Conservation (phyloP, 2,797 vertebrate genomes). For the Cuculus canorus region DNA sequence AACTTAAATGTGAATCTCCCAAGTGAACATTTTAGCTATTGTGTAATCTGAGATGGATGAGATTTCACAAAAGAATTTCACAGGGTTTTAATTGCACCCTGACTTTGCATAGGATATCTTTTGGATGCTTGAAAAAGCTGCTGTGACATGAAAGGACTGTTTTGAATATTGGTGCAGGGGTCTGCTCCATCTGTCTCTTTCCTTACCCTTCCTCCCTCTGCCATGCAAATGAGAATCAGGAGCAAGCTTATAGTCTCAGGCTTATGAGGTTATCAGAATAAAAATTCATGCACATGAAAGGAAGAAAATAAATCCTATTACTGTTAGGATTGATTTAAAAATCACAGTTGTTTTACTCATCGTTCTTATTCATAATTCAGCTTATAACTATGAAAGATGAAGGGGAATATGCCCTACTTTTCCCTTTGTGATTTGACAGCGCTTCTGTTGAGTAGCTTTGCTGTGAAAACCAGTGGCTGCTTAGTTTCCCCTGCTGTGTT, state of each 20-base stretch:
- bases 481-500: not conserved
- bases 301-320: not conserved
- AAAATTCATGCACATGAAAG: not conserved
- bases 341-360: constrained; percentile 21
- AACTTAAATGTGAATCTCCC: not conserved
- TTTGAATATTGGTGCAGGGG: not conserved
- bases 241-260: not conserved
- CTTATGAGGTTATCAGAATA: not conserved
- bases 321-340: not conserved
- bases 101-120: not conserved
- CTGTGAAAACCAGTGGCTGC: not conserved
- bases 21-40: constrained; percentile 1
- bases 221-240: not conserved
- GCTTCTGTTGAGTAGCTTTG: not conserved
- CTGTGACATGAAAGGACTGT: not conserved
- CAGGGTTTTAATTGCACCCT: not conserved
- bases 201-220: not conserved
- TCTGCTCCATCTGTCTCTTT: not conserved
- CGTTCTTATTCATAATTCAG: constrained; percentile 8
- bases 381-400: not conserved
- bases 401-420: constrained; percentile 24
- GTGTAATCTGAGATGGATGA: not conserved
- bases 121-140: not conserved
- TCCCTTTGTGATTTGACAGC: constrained; percentile 8
- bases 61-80: not conserved